Base-by-base conservation (phyloP, 1,140 invertebrate species). In the Temnothorax longispinosus region DNA sequence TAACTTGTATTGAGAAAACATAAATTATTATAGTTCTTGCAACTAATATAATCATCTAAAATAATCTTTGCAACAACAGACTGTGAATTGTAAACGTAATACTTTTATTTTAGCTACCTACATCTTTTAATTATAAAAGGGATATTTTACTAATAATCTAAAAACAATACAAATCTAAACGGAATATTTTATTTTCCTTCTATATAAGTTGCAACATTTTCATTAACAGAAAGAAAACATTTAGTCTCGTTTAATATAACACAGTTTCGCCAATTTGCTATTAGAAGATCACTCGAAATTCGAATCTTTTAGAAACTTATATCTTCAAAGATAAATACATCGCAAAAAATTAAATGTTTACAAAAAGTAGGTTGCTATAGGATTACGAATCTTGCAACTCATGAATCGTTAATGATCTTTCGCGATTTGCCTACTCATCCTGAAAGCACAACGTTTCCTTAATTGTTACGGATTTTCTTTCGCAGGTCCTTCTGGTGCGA, bases 401-500 rank as follows among this genome's bases (percentile, higher is more conserved):
- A 52, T 82, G 78, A 78, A 74, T 87, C 80, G 6, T 6, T 41
- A 41, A 69, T 87, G 44, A 84, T 41, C 38, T 44, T n/a, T 50
- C 0, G 3, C 41, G n/a, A 50, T 86, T 80, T 58, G 5, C 11
- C 18, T 11, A 21, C 4, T 41, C 27, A 52, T 44, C 7, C 0
- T 62, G 13, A 0, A 27, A 13, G 1, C 5, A 58, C 15, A 50
- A n/a, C 0, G 21, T 67, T 52, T 71, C 35, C 8, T 5, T 11
- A 2, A 50, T 41, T 27, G 27, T 27, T 41, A 41, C 38, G 47
- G 8, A 2, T 50, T 71, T 71, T 50, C 85, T 90, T 54, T 94
- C 92, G 62, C 92, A 95, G 96, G 81, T 94, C 91, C 93, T 97
- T 96, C 96, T 97, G 96, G 90, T 98, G 97, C 94, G 95, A 96